A percentile compares a stretch with the other conserved stretches of the same genome.
These are phyloP conservation scores for Escarpia spicata DNA, from an alignment of 2,888 invertebrate genomes.

Conservation along the genomic window DNA sequence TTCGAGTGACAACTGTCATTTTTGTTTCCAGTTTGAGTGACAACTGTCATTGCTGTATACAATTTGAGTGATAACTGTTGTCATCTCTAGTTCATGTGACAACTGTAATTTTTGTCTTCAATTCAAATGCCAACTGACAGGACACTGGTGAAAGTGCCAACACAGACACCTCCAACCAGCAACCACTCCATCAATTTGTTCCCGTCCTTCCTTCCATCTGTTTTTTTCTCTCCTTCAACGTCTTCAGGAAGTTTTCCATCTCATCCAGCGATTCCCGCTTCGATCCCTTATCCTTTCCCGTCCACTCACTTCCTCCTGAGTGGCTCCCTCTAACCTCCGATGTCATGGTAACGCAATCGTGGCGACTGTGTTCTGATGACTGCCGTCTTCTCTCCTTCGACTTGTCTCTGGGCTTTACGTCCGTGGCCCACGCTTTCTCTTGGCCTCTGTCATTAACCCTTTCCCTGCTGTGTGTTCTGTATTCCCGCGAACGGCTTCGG, in stretches of 20 bases:
- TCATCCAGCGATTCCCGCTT: not conserved
- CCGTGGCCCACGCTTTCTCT: not conserved
- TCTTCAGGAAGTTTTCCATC: not conserved
- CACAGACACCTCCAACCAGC: not conserved
- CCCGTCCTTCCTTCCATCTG: not conserved
- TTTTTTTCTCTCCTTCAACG: not conserved
- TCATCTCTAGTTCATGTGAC: not conserved
- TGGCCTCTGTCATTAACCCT: not conserved
- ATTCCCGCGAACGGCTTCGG: not conserved
- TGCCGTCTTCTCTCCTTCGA: not conserved
- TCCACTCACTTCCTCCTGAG: not conserved
- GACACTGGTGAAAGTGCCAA: not conserved
- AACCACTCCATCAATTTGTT: not conserved
- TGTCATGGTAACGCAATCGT: not conserved
- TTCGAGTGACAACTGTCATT: not conserved
- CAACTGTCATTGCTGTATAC: not conserved
- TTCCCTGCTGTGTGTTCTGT: slow-evolving; percentile 3
- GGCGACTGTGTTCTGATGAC: not conserved
- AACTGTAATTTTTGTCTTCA: not conserved
- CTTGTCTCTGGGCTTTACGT: not conserved
- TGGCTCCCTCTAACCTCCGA: not conserved
- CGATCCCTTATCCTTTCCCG: not conserved
- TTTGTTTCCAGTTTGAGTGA: not conserved
- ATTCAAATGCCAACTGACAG: not conserved
- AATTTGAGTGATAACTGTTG: not conserved